Percentiles rank a stretch among this genome's conserved stretches.
These are phyloP conservation scores for Verasper variegatus DNA, from an alignment of 2,113 vertebrate genomes.

Conservation along the genomic window DNA sequence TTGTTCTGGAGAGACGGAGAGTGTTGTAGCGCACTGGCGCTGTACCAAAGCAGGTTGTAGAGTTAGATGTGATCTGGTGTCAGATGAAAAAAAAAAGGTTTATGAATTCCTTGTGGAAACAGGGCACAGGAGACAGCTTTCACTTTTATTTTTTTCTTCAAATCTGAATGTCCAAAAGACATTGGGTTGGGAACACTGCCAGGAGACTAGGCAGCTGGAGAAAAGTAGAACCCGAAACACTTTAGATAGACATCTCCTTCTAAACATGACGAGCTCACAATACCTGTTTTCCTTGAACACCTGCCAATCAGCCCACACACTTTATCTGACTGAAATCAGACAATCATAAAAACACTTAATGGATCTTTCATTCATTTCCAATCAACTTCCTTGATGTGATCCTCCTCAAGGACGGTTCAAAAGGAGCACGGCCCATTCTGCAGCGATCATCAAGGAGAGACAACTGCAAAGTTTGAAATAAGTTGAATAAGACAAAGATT, in stretches of 20 bases:
- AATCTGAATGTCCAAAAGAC: no score
- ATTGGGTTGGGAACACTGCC: slow-evolving; percentile 1
- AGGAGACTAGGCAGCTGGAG: not conserved
- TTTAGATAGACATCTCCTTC: not conserved
- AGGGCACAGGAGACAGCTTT: slow-evolving; percentile 9
- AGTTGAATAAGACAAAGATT: no score
- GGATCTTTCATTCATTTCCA: slow-evolving; percentile 13
- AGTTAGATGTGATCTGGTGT: slow-evolving; percentile 38
- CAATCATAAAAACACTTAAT: not conserved
- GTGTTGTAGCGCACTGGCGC: not conserved
- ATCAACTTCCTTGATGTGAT: not conserved
- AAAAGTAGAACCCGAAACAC: not conserved
- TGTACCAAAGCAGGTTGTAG: slow-evolving; percentile 20
- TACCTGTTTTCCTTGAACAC: not conserved
- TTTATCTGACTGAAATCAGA: slow-evolving; percentile 26
- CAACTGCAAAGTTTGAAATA: not conserved
- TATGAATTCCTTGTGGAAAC: slow-evolving; percentile 13
- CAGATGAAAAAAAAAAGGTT: slow-evolving; percentile 36
- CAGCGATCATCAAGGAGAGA: not conserved
- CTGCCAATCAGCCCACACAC: not conserved
- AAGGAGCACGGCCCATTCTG: not conserved
- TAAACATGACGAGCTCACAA: not conserved
- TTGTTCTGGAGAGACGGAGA: slow-evolving; percentile 46
- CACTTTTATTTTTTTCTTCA: not conserved
- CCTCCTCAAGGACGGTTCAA: not conserved